These are phyloP conservation scores for Brachyptera risi DNA, from an alignment of 2,888 invertebrate genomes.

Conservation along the genomic window DNA sequence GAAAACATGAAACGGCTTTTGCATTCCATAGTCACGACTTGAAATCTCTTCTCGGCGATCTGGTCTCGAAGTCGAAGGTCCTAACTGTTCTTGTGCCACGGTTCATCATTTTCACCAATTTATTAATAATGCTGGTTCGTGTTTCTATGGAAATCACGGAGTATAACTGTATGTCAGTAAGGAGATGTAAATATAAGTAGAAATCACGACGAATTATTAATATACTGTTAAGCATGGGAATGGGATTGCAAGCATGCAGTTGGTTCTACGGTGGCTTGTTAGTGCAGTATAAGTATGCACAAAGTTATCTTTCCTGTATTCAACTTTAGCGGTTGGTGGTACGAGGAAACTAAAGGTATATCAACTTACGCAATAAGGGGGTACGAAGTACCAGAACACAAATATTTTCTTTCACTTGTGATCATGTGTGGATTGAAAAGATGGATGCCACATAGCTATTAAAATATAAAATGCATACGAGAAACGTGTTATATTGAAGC, in stretches of 20 bases:
- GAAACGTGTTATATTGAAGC: no score
- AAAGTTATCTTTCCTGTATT: no score
- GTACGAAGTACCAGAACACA: no score
- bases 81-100: constrained; percentile 4
- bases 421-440: no score
- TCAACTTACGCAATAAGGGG: no score
- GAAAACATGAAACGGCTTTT: constrained; percentile 3
- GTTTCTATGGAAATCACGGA: constrained; percentile 12
- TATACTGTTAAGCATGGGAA: background rate
- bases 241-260: background rate
- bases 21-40: constrained; percentile 1
- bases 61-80: background rate
- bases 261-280: background rate
- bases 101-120: constrained; percentile 14
- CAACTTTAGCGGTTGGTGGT: no score
- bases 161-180: constrained; percentile 7
- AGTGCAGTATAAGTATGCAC: no score
- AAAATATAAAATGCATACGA: no score
- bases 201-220: background rate
- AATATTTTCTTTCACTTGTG: no score
- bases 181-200: background rate
- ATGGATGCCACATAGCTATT: no score
- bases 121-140: constrained; percentile 15
- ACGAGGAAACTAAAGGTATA: no score
- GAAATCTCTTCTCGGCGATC: background rate